phyloP scores from a whole-genome alignment of 30 jellyfish, hydroid and myxozoan species.

The Cassiopea andromeda region DNA sequence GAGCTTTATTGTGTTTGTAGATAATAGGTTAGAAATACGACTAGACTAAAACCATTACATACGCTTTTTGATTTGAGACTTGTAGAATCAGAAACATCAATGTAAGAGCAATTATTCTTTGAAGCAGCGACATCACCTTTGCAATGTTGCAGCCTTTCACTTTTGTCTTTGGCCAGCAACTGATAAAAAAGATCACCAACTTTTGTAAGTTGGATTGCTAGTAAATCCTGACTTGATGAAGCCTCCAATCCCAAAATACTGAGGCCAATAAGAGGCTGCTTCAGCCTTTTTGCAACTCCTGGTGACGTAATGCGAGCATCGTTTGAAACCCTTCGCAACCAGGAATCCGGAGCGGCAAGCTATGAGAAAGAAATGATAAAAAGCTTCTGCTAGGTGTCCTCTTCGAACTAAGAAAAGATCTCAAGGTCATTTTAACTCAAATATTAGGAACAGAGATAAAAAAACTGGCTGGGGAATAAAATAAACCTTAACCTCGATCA shows the following conservation, averaged over 20 bases:
- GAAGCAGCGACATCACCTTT: background rate
- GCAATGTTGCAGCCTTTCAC: background rate
- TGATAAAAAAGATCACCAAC: constrained; percentile 64
- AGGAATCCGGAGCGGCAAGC: constrained; percentile 59
- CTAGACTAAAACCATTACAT: too few relatives aligned
- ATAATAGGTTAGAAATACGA: too few relatives aligned
- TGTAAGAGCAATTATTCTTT: background rate
- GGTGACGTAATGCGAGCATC: constrained; percentile 55
- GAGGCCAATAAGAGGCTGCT: constrained; percentile 69
- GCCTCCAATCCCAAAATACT: constrained; percentile 11
- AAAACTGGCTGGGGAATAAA: too few relatives aligned
- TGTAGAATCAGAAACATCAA: background rate
- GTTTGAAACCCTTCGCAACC: constrained; percentile 15
- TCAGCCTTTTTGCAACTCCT: constrained; percentile 53
- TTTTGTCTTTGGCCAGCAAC: constrained; percentile 8
- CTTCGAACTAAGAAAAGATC: too few relatives aligned
- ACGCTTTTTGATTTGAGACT: too few relatives aligned
- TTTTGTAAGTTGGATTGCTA: constrained; percentile 63
- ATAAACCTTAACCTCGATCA: too few relatives aligned
- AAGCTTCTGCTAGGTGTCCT: background rate
- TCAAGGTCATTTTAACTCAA: too few relatives aligned
- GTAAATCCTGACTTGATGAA: constrained; percentile 3
- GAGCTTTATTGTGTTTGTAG: too few relatives aligned
- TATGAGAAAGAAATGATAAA: background rate
- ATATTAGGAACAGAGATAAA: too few relatives aligned